Evolutionary conservation across 1,140 invertebrate species (phyloP).

Genomic region (Phymorhynchus buccinoides): DNA sequence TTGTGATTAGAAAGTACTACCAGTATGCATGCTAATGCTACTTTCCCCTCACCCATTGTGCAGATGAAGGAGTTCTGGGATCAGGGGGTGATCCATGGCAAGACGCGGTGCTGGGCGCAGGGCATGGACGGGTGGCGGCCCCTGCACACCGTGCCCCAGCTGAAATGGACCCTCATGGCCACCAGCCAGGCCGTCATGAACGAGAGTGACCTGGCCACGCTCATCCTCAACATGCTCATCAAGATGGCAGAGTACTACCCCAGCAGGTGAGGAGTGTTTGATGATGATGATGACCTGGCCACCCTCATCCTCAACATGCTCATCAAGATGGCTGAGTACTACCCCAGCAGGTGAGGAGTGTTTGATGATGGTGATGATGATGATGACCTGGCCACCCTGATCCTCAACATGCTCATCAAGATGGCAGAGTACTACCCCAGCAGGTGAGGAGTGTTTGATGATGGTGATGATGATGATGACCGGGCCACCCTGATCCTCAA

Average conservation of each 20-base stretch:
- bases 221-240: conserved; percentile 94
- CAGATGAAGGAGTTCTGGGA: conserved; percentile 79
- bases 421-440: too few relatives aligned
- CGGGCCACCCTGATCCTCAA: too few relatives aligned
- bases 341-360: too few relatives aligned
- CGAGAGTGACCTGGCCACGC: conserved; percentile 93
- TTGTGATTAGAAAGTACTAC: too few relatives aligned
- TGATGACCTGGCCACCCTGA: too few relatives aligned
- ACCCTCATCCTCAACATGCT: too few relatives aligned
- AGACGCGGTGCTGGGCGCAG: conserved; percentile 97
- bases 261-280: conserved; percentile 79
- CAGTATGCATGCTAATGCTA: too few relatives aligned
- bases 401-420: too few relatives aligned
- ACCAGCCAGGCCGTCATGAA: conserved; percentile 85
- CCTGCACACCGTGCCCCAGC: conserved; percentile 89
- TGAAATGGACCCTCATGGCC: conserved; percentile 86
- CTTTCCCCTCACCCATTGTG: conserved; percentile 33
- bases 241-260: conserved; percentile 95
- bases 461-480: too few relatives aligned
- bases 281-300: conserved; percentile 77
- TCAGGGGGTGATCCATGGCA: conserved; percentile 82
- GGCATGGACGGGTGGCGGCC: conserved; percentile 97
- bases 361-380: too few relatives aligned
- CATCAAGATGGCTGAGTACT: too few relatives aligned
- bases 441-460: too few relatives aligned